Base-by-base conservation (phyloP, 2,113 vertebrate species). In the Andinoacara biseriatus region DNA sequence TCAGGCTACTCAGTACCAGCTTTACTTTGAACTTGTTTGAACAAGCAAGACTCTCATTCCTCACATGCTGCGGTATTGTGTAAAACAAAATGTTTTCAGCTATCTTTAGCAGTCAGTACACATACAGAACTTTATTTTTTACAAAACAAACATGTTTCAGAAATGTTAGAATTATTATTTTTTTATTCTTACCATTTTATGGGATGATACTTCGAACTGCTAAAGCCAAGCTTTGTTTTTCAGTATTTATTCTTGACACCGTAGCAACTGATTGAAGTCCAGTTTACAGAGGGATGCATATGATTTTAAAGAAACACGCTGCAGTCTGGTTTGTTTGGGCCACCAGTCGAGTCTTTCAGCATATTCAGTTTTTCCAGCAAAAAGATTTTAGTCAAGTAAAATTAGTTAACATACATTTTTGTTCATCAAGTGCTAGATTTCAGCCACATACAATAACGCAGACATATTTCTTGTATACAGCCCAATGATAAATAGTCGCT, bases 1-100 rank as follows among this genome's bases (percentile, higher is more conserved):
- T 31, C 43, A 17, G 43, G 10, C 26, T 52, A 31, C 43, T n/a
- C 10, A 0, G 26, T 54, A 31, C 10, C 67, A 54, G 26, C 49
- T 54, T 54, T 54, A 54, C 43, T n/a, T 72, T 72, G 52, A 72
- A 72, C 26, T 49, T 69, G 43, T 69, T 49, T 69, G 65, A 69
- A 49, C 24, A 69, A 43, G 40, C 40, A 46, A 67, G 63, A 49
- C 49, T 69, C 24, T 7, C 43, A 29, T 49, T 69, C 20, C 43
- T 49, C 65, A 49, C 7, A 2, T 49, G 54, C 9, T 56, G 17
- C 29, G 15, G 10, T 17, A 46, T 49, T 29, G 40, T 69, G 24
- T 29, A 49, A 49, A 24, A 29, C 65, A 49, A 29, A 69, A 29
- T 29, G 43, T 29, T 29, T 69, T 69, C 17, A 69, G 43, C 17